Conservation (phyloP, 2,888 invertebrate species). For the Saturnia japonica region DNA sequence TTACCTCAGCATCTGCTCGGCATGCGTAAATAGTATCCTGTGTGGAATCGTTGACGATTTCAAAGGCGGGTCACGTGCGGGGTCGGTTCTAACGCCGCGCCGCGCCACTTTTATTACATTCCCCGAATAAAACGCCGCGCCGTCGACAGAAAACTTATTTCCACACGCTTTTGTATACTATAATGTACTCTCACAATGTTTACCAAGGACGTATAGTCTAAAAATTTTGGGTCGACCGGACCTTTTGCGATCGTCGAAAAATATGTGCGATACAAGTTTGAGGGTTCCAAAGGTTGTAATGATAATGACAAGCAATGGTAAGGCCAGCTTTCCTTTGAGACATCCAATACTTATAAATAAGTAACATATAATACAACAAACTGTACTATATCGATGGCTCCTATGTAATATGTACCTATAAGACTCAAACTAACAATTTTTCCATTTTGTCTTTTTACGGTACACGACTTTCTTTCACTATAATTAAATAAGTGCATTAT, state of each 20-base stretch:
- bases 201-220: slow-evolving; percentile 4
- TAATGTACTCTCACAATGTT: slow-evolving; percentile 37
- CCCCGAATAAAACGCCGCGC: slow-evolving; percentile 64
- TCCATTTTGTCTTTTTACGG: too few relatives aligned
- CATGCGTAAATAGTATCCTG: slow-evolving; percentile 61
- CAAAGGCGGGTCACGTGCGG: slow-evolving; percentile 65
- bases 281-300: background rate
- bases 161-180: slow-evolving; percentile 34
- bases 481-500: too few relatives aligned
- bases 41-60: slow-evolving; percentile 50
- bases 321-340: too few relatives aligned
- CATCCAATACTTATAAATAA: too few relatives aligned
- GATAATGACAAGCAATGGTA: too few relatives aligned
- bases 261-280: background rate
- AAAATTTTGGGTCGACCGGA: background rate
- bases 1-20: slow-evolving; percentile 49
- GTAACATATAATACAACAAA: too few relatives aligned
- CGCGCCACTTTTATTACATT: slow-evolving; percentile 74
- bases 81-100: slow-evolving; percentile 47
- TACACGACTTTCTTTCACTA: too few relatives aligned
- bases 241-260: background rate
- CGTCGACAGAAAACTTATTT: slow-evolving; percentile 52
- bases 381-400: too few relatives aligned
- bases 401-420: too few relatives aligned
- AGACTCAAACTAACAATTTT: too few relatives aligned